Evolutionary conservation across 2,113 vertebrate genomes (phyloP).

Genomic region (Solenodon paradoxus): DNA sequence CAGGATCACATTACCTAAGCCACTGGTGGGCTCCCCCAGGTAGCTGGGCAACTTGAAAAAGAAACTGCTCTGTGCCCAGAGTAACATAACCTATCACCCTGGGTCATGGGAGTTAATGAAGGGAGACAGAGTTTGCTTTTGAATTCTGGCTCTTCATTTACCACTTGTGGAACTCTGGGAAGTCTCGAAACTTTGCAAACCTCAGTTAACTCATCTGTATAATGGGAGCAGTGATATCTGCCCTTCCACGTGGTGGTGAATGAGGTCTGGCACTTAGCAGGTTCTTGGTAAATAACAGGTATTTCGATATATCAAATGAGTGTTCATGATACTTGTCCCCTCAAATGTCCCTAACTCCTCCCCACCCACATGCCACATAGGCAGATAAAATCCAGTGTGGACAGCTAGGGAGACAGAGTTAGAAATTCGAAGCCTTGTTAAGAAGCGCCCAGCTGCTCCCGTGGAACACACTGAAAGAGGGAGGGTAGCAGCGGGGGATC

Average conservation of each 20-base stretch:
- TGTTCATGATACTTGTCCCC: not conserved
- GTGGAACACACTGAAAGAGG: constrained; percentile 31
- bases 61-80: not conserved
- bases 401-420: not conserved
- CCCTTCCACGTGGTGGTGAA: not conserved
- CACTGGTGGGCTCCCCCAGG: not conserved
- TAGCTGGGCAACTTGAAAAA: not conserved
- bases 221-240: not conserved
- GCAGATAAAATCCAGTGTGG: not conserved
- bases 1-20: constrained; percentile 31
- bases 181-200: fast-evolving
- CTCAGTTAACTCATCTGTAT: not conserved
- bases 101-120: not conserved
- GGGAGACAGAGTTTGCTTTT: not conserved
- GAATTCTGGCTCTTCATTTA: not conserved
- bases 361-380: not conserved
- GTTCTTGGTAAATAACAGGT: not conserved
- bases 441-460: constrained; percentile 61
- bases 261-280: not conserved
- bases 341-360: not conserved
- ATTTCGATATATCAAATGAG: not conserved
- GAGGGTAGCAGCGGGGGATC: not conserved
- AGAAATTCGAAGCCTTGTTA: constrained; percentile 31
- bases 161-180: not conserved
- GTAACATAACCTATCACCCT: not conserved